Conservation (phyloP, 2,113 vertebrate species). For the Oenanthe melanoleuca region DNA sequence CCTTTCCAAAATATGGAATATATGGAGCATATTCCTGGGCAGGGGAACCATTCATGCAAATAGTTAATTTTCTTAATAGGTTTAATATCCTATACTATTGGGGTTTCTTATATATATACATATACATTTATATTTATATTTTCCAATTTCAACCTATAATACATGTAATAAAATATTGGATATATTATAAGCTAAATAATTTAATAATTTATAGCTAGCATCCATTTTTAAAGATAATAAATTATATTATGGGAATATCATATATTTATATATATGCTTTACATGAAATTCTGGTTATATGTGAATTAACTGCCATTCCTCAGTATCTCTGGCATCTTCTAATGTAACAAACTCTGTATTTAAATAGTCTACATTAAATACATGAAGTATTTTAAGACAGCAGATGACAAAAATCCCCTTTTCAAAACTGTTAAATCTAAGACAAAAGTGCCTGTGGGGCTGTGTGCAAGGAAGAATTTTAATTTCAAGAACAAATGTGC, state of each 20-base stretch:
- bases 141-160: background rate
- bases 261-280: rapidly evolving
- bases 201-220: background rate
- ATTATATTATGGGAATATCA: no score
- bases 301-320: background rate
- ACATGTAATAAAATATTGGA: background rate
- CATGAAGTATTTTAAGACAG: background rate
- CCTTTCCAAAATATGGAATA: background rate
- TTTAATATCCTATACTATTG: background rate
- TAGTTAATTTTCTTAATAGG: background rate
- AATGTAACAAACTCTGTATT: background rate
- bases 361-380: background rate
- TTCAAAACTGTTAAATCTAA: background rate
- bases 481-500: background rate
- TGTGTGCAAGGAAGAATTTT: background rate
- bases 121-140: background rate
- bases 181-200: background rate
- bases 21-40: background rate
- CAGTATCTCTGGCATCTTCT: background rate
- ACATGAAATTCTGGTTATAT: background rate
- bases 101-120: background rate
- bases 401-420: background rate
- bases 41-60: background rate
- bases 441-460: background rate
- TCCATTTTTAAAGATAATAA: background rate